Base-by-base conservation (phyloP, 2,888 invertebrate species). In the Andricus quercusramuli region DNA sequence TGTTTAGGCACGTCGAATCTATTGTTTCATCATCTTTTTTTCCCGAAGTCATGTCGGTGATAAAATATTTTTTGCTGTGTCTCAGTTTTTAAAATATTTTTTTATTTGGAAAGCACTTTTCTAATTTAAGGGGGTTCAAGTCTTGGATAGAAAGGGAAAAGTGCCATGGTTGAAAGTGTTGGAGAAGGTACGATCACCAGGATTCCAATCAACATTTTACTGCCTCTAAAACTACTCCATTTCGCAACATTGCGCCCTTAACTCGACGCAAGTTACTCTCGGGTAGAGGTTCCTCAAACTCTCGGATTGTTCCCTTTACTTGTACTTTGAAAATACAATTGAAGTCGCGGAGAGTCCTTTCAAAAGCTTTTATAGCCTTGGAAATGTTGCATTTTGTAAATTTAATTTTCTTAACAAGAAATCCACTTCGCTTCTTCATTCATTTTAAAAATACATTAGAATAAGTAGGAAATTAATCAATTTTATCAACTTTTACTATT, bases 161-260 rank as follows among this genome's bases (percentile, higher is more conserved):
- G 56, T 56, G 70, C 67, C 25, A 64, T n/a, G 47, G 41, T 65
- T 20, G 64, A 56, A 66, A 80, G 78, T 80, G 79, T 80, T 84
- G 84, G 78, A 78, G 76, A 78, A 83, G 82, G 78, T 82, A 86
- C 88, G 88, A 90, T 90, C 87, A 85, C 82, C 85, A 82, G 87
- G 86, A 89, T 90, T 90, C 89, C 89, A 91, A 90, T 91, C 91
- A 90, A 89, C 89, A 88, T 90, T 91, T 91, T 90, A 91, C 89
- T 89, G 89, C 86, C 89, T 90, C 89, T 90, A 90, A 90, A 90
- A 90, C 86, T 89, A 86, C 83, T 86, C 88, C 87, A 88, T 90
- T 90, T 89, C 88, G 87, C 86, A 90, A 88, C 88, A 87, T 88
- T 88, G 77, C 83, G 86, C 85, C 85, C 88, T 90, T 90, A 88